Evolutionary conservation across 2,113 vertebrate genomes (phyloP).

Genomic region (Heloderma charlesbogerti): DNA sequence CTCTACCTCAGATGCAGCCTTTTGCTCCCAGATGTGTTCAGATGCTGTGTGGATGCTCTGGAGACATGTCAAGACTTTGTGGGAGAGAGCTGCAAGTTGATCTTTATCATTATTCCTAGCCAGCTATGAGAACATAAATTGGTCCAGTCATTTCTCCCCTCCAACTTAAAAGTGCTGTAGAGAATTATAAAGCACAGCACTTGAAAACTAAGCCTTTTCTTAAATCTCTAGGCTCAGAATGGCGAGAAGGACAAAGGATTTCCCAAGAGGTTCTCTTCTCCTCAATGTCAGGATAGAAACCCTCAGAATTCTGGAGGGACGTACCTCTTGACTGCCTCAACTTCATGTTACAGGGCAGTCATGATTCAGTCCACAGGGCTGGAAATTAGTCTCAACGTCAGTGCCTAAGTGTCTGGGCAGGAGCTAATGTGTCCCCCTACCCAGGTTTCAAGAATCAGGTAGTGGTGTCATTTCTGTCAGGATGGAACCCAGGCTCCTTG

Average conservation of each 20-base stretch:
- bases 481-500: no score
- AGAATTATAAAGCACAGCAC: neutral
- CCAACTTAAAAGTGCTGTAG: no score
- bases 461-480: no score
- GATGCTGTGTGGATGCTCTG: neutral
- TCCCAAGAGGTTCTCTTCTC: neutral
- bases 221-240: neutral
- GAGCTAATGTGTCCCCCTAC: neutral
- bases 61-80: neutral
- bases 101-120: neutral
- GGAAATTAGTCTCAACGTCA: neutral
- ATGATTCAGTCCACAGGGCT: neutral
- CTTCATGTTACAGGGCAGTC: neutral
- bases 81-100: neutral
- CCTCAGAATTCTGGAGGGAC: neutral
- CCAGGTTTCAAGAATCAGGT: neutral
- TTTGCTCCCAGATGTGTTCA: neutral
- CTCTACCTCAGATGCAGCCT: neutral
- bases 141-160: neutral
- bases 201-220: neutral
- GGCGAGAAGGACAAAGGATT: neutral
- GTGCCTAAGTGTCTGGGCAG: neutral
- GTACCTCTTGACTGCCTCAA: neutral
- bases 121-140: neutral
- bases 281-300: no score